Base-by-base conservation (phyloP, 2,888 invertebrate genomes). In the Pterobdella sp. region DNA sequence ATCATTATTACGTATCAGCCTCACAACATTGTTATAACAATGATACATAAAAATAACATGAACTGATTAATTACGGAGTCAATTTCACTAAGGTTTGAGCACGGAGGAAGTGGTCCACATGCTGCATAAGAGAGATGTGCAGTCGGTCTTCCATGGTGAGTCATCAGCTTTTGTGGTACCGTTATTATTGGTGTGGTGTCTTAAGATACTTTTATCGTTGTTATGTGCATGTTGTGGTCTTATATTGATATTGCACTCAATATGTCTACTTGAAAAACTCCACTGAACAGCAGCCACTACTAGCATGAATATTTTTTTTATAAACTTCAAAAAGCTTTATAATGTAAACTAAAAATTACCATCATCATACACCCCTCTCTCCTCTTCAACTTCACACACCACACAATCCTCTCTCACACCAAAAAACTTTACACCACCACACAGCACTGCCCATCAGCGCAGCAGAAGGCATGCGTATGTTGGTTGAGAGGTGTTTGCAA, bases 401-500 rank as follows among this genome's bases (percentile, higher is more conserved):
- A 4, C n/a, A 26, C 60, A 3, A 56, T 7, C 42, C 18, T 42
- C 18, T 42, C 7, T 7, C 42, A 42, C 42, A 14, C 18, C 42
- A 14, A n/a, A n/a, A n/a, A 7, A 42, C 49, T 42, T 14, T 14
- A 42, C 10, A 7, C 7, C 60, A 22, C 60, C 60, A 56, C 60
- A 22, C 60, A 56, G 60, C 60, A 22, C 60, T 56, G 60, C 60
- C 60, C 4, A 22, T 22, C 60, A 18, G n/a, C 18, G n/a, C n/a
- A n/a, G n/a, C 60, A 3, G 60, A 56, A 26, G n/a, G n/a, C 4
- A n/a, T 56, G 60, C 18, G n/a, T 4, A 26, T 56, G 60, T 22
- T n/a, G n/a, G 10, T 56, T 22, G 14, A 56, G 60, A 22, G 60
- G 14, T 56, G 60, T 56, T n/a, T 56, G 60, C 60, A 56, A 56